These are phyloP conservation scores for Rotaria sp. DNA, from an alignment of 2,888 invertebrate species.

Conservation along the genomic window DNA sequence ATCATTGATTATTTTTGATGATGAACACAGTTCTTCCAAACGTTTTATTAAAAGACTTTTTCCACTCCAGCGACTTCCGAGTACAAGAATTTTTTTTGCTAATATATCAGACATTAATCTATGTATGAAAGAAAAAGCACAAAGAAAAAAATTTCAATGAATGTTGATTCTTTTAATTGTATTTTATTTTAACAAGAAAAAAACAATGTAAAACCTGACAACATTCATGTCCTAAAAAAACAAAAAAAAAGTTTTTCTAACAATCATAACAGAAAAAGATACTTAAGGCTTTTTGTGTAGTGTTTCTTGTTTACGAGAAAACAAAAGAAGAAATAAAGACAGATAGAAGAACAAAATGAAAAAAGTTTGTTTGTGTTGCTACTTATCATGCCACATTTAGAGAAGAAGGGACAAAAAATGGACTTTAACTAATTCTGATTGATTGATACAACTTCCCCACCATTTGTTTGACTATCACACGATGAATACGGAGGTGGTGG, in stretches of 20 bases:
- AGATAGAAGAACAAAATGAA: neutral
- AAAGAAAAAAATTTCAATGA: neutral
- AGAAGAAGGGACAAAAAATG: too few species aligned
- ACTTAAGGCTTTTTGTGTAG: neutral
- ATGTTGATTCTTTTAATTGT: neutral
- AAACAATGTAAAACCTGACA: neutral
- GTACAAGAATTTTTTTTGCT: neutral
- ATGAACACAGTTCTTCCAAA: neutral
- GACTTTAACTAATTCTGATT: neutral
- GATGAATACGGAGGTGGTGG: neutral
- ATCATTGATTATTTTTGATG: neutral
- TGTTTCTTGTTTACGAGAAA: neutral
- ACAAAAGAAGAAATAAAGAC: neutral
- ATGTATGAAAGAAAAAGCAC: neutral
- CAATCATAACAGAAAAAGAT: neutral
- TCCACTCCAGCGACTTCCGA: constrained; percentile 9
- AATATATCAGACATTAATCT: neutral
- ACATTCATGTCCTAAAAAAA: neutral
- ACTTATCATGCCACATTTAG: neutral
- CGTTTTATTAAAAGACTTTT: constrained; percentile 5
- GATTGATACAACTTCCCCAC: neutral
- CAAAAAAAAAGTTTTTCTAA: neutral
- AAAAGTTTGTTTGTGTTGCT: neutral
- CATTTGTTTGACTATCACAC: neutral
- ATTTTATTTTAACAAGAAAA: neutral